Evolutionary conservation across 2,113 vertebrate species (phyloP).

Genomic region (Gymnogyps californianus): DNA sequence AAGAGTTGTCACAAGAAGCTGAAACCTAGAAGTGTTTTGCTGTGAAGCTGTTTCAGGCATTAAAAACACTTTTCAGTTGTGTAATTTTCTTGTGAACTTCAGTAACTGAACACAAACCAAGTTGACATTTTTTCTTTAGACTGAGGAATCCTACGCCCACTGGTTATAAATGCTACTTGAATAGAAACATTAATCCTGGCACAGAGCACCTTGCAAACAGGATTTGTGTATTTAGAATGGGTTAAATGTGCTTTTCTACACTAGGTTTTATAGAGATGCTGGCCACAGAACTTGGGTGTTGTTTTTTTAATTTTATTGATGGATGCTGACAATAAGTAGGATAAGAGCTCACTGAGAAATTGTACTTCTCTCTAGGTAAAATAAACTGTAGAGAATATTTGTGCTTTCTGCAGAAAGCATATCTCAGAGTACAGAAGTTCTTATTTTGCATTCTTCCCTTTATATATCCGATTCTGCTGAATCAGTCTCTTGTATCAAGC

Average conservation of each 20-base stretch:
- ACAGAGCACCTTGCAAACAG: background rate
- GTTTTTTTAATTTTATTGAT: background rate
- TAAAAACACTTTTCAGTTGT: background rate
- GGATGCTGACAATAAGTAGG: background rate
- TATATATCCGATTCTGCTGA: background rate
- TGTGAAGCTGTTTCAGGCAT: background rate
- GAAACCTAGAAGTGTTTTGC: background rate
- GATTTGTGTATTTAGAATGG: background rate
- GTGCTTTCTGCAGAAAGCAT: background rate
- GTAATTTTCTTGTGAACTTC: background rate
- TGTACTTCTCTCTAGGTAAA: background rate
- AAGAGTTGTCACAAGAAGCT: background rate
- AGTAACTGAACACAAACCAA: background rate
- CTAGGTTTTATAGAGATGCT: background rate
- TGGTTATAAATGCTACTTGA: background rate
- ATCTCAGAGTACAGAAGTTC: background rate
- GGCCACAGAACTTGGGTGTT: background rate
- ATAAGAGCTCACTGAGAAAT: background rate
- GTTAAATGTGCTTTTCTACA: background rate
- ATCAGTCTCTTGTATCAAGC: background rate
- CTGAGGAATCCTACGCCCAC: background rate
- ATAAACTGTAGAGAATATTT: background rate
- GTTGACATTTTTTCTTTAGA: background rate
- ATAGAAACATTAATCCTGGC: background rate
- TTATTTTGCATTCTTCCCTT: background rate